These are phyloP conservation scores for Calidris pugnax DNA, from an alignment of 2,113 vertebrate genomes.

Conservation along the genomic window DNA sequence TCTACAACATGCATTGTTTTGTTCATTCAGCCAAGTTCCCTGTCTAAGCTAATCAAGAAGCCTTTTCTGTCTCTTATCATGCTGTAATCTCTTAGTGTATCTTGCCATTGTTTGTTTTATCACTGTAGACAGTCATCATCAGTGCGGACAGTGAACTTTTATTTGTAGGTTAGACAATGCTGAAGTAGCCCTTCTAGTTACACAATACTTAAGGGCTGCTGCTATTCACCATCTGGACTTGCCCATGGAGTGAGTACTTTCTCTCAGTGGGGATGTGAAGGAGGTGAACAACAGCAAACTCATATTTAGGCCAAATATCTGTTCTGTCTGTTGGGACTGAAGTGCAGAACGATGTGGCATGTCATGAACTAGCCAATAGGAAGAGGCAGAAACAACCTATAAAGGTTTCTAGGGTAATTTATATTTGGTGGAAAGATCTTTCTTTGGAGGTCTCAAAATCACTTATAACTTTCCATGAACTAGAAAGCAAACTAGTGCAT, in stretches of 20 bases:
- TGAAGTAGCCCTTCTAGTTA: neutral
- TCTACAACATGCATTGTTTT: neutral
- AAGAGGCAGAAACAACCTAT: neutral
- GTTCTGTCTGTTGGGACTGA: neutral
- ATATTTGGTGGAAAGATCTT: neutral
- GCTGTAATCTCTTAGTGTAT: neutral
- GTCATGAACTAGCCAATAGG: neutral
- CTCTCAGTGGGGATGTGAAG: neutral
- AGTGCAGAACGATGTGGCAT: accelerated
- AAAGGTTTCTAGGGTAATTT: neutral
- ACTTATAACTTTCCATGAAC: neutral
- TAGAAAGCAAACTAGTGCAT: neutral
- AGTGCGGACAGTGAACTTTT: neutral
- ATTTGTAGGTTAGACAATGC: neutral
- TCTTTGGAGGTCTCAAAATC: neutral
- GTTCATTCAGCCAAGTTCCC: neutral
- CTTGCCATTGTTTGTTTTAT: neutral
- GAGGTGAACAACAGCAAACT: neutral
- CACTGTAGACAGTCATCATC: neutral
- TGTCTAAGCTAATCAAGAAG: neutral
- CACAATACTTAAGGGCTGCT: neutral
- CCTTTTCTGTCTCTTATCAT: neutral
- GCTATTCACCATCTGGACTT: neutral
- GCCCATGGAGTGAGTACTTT: neutral
- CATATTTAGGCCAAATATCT: neutral